Percentiles rank a stretch among this genome's conserved stretches.
phyloP scores from a whole-genome alignment of 2,797 vertebrate genomes.

The Xiphophorus birchmanni region DNA sequence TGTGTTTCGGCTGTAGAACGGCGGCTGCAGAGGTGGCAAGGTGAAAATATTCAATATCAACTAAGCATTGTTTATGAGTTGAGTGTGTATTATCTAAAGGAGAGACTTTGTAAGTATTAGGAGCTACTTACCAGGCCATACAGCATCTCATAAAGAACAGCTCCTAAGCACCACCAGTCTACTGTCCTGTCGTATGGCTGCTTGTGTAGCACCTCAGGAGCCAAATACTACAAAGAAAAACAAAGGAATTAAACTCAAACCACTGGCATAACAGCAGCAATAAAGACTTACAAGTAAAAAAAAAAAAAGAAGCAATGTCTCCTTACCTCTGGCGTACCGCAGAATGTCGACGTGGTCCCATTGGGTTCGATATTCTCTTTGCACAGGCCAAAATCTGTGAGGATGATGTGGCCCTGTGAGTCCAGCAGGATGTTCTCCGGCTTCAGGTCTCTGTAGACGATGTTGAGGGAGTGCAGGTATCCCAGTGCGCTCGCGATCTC shows the following conservation, averaged over 20 bases:
- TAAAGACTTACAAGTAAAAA: fast-evolving
- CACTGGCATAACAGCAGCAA: background rate
- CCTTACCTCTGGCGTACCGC: slow-evolving; percentile 95
- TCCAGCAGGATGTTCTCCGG: slow-evolving; percentile 98
- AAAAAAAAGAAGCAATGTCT: fast-evolving
- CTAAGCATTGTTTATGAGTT: background rate
- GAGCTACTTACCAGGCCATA: slow-evolving; percentile 92
- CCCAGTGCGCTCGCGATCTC: slow-evolving; percentile 98
- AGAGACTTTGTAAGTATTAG: background rate
- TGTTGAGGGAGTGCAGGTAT: slow-evolving; percentile 97
- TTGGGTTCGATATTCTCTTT: slow-evolving; percentile 99
- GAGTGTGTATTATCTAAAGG: background rate
- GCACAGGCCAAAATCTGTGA: slow-evolving; percentile 98
- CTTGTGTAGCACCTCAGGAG: slow-evolving; percentile 97
- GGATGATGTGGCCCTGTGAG: slow-evolving; percentile 96
- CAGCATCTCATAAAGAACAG: slow-evolving; percentile 97
- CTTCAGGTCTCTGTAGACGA: slow-evolving; percentile 98
- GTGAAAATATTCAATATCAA: background rate
- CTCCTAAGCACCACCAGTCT: slow-evolving; percentile 99
- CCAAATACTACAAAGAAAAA: slow-evolving; percentile 89
- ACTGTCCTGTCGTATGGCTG: slow-evolving; percentile 97
- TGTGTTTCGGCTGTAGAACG: slow-evolving; percentile 97
- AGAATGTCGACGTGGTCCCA: slow-evolving; percentile 97
- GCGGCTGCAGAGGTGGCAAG: slow-evolving; percentile 82
- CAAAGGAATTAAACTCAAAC: background rate